phyloP scores from a whole-genome alignment of 2,888 invertebrate genomes.

The Perizoma affinitatum region DNA sequence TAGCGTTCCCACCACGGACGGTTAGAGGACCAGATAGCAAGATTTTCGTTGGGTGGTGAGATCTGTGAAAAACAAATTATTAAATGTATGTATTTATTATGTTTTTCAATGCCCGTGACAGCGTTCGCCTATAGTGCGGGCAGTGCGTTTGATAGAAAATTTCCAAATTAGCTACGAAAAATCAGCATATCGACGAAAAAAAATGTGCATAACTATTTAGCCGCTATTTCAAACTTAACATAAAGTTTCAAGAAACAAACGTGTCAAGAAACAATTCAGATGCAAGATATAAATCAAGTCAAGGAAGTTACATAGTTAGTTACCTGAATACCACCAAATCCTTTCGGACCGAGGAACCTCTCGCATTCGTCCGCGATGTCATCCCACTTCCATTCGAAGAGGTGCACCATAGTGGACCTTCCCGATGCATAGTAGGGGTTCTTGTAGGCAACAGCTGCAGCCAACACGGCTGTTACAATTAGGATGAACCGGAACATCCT shows the following conservation, averaged over 20 bases:
- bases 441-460: slow-evolving; percentile 69
- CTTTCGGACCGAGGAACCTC: slow-evolving; percentile 88
- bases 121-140: too few relatives aligned
- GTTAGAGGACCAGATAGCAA: slow-evolving; percentile 77
- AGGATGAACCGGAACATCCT: slow-evolving; percentile 68
- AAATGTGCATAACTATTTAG: too few relatives aligned
- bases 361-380: slow-evolving; percentile 93
- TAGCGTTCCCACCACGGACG: slow-evolving; percentile 96
- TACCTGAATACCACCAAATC: slow-evolving; percentile 90
- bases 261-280: too few relatives aligned
- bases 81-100: too few relatives aligned
- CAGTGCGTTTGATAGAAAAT: not conserved
- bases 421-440: slow-evolving; percentile 83
- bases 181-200: too few relatives aligned
- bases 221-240: too few relatives aligned
- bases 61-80: slow-evolving; percentile 69
- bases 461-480: slow-evolving; percentile 52
- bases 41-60: slow-evolving; percentile 90
- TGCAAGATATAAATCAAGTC: not conserved
- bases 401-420: slow-evolving; percentile 88
- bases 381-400: slow-evolving; percentile 93
- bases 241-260: not conserved
- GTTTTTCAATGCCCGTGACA: too few relatives aligned
- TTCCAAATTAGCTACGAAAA: not conserved
- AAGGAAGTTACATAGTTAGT: too few relatives aligned